phyloP scores from a whole-genome alignment of 2,797 vertebrate genomes.

The Syngnathus rostellatus region DNA sequence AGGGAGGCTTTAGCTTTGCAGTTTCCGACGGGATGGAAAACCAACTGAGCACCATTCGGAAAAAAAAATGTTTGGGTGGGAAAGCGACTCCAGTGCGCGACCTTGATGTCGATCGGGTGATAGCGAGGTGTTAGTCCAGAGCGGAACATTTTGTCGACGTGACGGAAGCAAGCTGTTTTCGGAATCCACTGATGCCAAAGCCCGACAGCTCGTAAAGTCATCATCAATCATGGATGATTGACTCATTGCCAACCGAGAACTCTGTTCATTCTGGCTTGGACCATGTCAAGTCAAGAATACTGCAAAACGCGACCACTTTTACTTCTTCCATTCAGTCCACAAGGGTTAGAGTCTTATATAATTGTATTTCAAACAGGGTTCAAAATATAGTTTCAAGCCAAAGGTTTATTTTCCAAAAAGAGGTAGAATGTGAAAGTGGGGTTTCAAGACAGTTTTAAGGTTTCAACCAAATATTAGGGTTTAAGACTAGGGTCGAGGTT shows the following conservation, averaged over 20 bases:
- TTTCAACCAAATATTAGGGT: neutral
- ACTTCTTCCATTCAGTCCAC: neutral
- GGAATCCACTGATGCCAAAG: neutral
- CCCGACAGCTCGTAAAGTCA: neutral
- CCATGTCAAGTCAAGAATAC: neutral
- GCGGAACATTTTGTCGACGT: constrained; percentile 1
- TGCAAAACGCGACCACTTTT: neutral
- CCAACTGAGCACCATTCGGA: constrained; percentile 38
- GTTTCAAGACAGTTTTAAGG: neutral
- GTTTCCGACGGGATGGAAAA: constrained; percentile 50
- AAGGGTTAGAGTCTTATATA: neutral
- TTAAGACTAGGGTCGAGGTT: neutral
- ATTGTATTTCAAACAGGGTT: neutral
- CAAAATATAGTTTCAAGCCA: neutral
- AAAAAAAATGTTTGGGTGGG: constrained; percentile 34
- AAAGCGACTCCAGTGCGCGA: constrained; percentile 15
- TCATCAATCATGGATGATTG: constrained; percentile 1
- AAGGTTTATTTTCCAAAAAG: neutral
- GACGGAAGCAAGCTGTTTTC: neutral
- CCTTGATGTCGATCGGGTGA: constrained; percentile 28
- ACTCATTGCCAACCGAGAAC: neutral
- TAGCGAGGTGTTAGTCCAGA: constrained; percentile 25
- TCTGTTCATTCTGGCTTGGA: neutral
- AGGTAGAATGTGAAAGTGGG: neutral
- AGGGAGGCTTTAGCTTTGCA: constrained; percentile 18